Evolutionary conservation across 1,140 invertebrate genomes (phyloP).

Genomic region (Psix sp.): DNA sequence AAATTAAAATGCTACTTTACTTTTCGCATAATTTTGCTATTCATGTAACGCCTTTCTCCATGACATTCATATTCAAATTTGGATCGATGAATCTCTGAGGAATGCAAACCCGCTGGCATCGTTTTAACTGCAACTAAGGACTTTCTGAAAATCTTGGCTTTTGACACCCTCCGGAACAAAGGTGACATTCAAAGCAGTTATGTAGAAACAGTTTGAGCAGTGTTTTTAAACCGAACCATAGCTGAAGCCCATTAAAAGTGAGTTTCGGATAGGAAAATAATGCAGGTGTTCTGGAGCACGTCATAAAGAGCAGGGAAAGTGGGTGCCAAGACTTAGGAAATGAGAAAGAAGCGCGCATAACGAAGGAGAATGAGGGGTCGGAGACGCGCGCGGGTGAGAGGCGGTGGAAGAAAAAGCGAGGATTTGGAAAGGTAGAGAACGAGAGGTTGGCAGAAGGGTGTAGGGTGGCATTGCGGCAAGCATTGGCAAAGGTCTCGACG

Average conservation of each 20-base stretch:
- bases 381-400: conserved; percentile 10
- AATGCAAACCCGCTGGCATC: neutral
- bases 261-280: conserved; percentile 16
- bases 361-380: conserved; percentile 18
- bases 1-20: conserved; percentile 8
- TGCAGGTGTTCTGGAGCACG: conserved; percentile 24
- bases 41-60: conserved; percentile 7
- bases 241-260: neutral
- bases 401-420: conserved; percentile 19
- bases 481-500: conserved; percentile 11
- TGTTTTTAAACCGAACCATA: neutral
- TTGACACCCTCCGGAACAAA: neutral
- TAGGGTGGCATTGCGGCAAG: conserved; percentile 1
- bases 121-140: neutral
- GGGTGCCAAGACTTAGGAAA: conserved; percentile 32
- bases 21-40: conserved; percentile 29
- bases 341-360: conserved; percentile 24
- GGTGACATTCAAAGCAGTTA: neutral
- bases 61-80: conserved; percentile 33
- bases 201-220: neutral
- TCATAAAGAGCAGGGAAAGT: conserved; percentile 38
- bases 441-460: neutral
- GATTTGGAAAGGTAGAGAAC: conserved; percentile 9
- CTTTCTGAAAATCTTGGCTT: neutral
- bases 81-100: conserved; percentile 10